These are phyloP conservation scores for Chironomus riparius DNA, from an alignment of 2,888 invertebrate species.

Conservation along the genomic window DNA sequence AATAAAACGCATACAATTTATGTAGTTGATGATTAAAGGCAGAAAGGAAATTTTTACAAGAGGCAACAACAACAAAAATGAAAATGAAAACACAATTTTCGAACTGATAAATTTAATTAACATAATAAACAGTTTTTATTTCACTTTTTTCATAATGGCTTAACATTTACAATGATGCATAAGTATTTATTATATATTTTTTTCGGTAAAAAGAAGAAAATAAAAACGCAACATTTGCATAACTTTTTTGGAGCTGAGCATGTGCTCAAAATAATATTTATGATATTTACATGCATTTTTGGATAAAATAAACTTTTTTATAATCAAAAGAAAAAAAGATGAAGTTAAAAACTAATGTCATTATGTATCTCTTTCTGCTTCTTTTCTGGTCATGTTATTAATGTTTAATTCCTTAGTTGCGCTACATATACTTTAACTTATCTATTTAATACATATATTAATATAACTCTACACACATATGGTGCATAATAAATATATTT, in stretches of 20 bases:
- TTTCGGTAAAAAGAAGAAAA: not conserved
- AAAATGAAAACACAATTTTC: not conserved
- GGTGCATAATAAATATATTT: slow-evolving; percentile 7
- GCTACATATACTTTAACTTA: not conserved
- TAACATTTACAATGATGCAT: slow-evolving; percentile 6
- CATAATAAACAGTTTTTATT: not conserved
- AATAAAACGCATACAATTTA: not conserved
- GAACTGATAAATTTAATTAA: slow-evolving; percentile 3
- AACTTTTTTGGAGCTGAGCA: not conserved
- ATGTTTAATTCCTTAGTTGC: not conserved
- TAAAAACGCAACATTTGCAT: not conserved
- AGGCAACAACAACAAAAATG: not conserved
- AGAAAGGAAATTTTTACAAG: not conserved
- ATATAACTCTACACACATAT: not conserved
- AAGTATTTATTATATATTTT: not conserved
- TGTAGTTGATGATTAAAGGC: not conserved
- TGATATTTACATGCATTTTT: not conserved
- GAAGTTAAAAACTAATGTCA: not conserved
- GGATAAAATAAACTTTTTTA: not conserved
- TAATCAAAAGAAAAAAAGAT: not conserved
- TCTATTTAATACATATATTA: not conserved
- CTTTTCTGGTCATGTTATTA: not conserved
- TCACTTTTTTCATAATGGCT: not conserved
- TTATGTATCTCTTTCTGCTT: not conserved
- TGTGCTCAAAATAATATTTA: not conserved